Conservation (phyloP, 1,140 invertebrate genomes). For the Colletes latitarsis region DNA sequence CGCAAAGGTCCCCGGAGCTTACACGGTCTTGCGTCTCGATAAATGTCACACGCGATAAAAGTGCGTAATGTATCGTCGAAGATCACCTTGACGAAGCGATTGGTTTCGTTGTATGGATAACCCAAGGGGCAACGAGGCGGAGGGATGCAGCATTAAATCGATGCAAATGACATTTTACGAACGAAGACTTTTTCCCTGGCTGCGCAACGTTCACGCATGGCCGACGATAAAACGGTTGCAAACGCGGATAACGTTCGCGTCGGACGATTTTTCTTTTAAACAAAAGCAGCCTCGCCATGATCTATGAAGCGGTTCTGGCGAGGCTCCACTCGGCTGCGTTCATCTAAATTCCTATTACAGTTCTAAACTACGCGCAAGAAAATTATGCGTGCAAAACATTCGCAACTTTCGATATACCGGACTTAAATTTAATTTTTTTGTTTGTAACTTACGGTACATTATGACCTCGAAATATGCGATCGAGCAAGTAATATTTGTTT, state of each 20-base stretch:
- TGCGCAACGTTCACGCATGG: constrained; percentile 11
- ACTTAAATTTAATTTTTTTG: too few species aligned
- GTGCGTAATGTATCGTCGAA: constrained; percentile 50
- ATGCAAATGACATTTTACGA: constrained; percentile 40
- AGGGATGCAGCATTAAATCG: constrained; percentile 17
- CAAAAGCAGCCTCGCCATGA: neutral
- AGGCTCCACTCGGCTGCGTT: too few species aligned
- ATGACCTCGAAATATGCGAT: too few species aligned
- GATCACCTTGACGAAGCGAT: constrained; percentile 56
- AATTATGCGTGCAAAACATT: too few species aligned
- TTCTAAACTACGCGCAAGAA: too few species aligned
- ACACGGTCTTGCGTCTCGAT: constrained; percentile 11
- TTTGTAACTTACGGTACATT: too few species aligned
- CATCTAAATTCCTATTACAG: too few species aligned
- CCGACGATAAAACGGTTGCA: constrained; percentile 24
- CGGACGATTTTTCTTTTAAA: neutral
- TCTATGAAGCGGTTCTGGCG: too few species aligned
- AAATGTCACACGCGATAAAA: constrained; percentile 48
- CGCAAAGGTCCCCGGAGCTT: constrained; percentile 5
- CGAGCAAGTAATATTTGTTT: too few species aligned
- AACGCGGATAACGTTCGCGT: neutral
- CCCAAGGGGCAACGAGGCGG: constrained; percentile 19
- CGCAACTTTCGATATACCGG: too few species aligned
- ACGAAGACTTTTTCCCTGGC: constrained; percentile 6
- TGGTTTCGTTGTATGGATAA: constrained; percentile 52